Evolutionary conservation across 2,888 invertebrate genomes (phyloP).

Genomic region (Caenorhabditis sp.): DNA sequence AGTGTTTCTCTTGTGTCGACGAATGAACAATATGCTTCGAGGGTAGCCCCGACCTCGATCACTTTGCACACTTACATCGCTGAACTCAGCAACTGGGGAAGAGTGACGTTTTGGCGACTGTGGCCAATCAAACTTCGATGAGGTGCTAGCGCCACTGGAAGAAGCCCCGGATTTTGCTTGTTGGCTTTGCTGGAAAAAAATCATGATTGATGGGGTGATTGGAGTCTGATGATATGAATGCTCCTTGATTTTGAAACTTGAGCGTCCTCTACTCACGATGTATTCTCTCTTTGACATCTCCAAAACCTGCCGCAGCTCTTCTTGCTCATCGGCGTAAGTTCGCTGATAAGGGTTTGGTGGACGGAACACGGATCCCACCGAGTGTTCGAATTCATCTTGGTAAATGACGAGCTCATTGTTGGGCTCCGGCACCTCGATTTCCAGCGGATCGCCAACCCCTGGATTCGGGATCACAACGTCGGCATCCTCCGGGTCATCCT

Average conservation of each 20-base stretch:
- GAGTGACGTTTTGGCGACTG: not conserved
- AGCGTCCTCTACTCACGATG: too few relatives aligned
- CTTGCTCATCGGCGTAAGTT: not conserved
- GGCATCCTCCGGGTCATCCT: not conserved
- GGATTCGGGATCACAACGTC: too few relatives aligned
- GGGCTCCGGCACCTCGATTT: too few relatives aligned
- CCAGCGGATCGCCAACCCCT: too few relatives aligned
- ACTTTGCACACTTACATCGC: not conserved
- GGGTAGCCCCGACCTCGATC: too few relatives aligned
- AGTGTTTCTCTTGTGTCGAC: too few relatives aligned
- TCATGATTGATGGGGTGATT: not conserved
- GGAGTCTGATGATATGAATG: not conserved
- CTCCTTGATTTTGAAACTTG: too few relatives aligned
- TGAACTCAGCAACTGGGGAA: not conserved
- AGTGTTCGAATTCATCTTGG: too few relatives aligned
- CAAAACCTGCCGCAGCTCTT: not conserved
- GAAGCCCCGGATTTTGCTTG: not conserved
- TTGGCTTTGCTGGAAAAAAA: not conserved
- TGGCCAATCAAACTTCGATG: not conserved
- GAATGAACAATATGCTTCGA: too few relatives aligned
- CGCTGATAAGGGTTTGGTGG: not conserved
- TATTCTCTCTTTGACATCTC: not conserved
- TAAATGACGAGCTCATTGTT: too few relatives aligned
- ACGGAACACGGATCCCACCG: too few relatives aligned
- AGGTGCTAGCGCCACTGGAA: not conserved